Conservation (phyloP, 2,888 invertebrate species). For the Cheilosia pagana region DNA sequence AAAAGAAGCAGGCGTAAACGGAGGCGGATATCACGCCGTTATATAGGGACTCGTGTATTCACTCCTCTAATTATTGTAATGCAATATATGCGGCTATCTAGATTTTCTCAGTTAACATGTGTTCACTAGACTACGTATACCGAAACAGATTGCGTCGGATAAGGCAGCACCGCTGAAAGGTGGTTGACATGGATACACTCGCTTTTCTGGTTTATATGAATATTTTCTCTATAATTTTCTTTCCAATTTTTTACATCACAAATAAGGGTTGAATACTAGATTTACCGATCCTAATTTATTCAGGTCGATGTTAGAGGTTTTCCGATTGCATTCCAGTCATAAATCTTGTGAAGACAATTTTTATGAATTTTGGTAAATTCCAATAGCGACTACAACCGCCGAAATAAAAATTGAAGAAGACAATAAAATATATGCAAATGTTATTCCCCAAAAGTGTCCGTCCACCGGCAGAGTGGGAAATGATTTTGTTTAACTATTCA, state of each 20-base stretch:
- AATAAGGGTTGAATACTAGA: slow-evolving; percentile 30
- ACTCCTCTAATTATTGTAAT: not conserved
- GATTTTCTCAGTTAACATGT: slow-evolving; percentile 54
- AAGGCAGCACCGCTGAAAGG: slow-evolving; percentile 24
- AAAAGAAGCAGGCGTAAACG: slow-evolving; percentile 64
- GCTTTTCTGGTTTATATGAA: slow-evolving; percentile 37
- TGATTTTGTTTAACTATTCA: slow-evolving; percentile 63
- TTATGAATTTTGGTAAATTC: not conserved
- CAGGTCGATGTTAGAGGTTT: slow-evolving; percentile 33
- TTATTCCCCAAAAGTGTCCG: slow-evolving; percentile 42
- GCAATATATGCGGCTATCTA: slow-evolving; percentile 46
- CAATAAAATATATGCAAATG: slow-evolving; percentile 50
- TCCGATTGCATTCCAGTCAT: slow-evolving; percentile 1
- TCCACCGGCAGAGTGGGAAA: slow-evolving; percentile 20
- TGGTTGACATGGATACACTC: slow-evolving; percentile 18
- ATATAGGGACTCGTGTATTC: slow-evolving; percentile 17
- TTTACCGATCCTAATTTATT: slow-evolving; percentile 49
- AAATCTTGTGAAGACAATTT: slow-evolving; percentile 26
- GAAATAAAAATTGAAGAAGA: slow-evolving; percentile 13
- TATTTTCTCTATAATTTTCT: slow-evolving; percentile 47
- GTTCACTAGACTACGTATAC: slow-evolving; percentile 27
- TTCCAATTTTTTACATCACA: slow-evolving; percentile 19
- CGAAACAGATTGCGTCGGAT: slow-evolving; percentile 59
- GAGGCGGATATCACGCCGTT: slow-evolving; percentile 58
- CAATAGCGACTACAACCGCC: slow-evolving; percentile 4